phyloP scores from a whole-genome alignment of 2,888 invertebrate species.

The Andrena fulva region DNA sequence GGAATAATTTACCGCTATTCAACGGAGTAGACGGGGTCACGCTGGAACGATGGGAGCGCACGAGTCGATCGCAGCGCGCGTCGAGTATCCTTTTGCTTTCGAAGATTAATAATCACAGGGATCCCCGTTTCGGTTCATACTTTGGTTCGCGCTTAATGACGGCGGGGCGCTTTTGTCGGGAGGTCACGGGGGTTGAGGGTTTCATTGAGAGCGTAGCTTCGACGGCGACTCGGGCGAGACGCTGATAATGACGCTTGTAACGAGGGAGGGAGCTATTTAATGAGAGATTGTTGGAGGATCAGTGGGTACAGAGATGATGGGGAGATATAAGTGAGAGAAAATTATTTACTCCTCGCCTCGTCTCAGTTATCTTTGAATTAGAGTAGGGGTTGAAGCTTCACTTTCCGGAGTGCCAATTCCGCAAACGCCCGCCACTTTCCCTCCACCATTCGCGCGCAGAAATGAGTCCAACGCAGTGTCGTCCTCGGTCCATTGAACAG shows the following conservation, averaged over 20 bases:
- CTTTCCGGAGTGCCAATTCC: too few relatives aligned
- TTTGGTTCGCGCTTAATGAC: not conserved
- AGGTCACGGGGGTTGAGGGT: not conserved
- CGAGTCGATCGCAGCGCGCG: conserved; percentile 3
- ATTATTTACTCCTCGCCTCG: too few relatives aligned
- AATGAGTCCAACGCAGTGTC: too few relatives aligned
- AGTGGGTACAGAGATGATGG: not conserved
- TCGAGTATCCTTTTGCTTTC: conserved; percentile 15
- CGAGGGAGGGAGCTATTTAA: not conserved
- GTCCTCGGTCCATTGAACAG: conserved; percentile 10
- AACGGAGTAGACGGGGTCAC: conserved; percentile 37
- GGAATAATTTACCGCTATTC: conserved; percentile 62
- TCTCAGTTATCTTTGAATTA: too few relatives aligned
- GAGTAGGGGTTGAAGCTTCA: too few relatives aligned
- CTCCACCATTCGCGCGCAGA: too few relatives aligned
- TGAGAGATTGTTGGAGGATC: not conserved
- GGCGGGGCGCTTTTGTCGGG: conserved; percentile 3
- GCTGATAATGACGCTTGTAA: conserved; percentile 22
- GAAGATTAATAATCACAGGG: conserved; percentile 46
- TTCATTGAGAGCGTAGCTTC: conserved; percentile 11
- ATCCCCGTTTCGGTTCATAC: conserved; percentile 7
- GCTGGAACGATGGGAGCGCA: conserved; percentile 31
- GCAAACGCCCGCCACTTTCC: too few relatives aligned
- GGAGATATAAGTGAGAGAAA: too few relatives aligned
- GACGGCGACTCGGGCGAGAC: not conserved